Evolutionary conservation across 2,797 vertebrate genomes (phyloP), one percentile per base, ranked within the genome.

Genomic region (Peromyscus aztecus): DNA sequence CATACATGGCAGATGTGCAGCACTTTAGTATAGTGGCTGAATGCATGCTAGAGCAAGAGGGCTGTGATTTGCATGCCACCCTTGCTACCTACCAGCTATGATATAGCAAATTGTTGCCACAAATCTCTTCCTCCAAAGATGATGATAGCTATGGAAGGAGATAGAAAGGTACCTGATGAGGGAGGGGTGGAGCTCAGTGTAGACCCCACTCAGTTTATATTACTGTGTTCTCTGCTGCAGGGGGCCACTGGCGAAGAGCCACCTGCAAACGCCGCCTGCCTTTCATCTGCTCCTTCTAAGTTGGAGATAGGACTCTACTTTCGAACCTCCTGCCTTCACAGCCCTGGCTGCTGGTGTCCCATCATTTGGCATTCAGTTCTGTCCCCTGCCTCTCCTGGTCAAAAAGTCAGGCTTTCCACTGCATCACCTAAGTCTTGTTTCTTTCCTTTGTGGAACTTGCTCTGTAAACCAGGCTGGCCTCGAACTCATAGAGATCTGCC

Each of bases 261-360:
- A 0, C 0, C 0, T 97, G 97, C 40, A 0, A 0, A 0, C 14
- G 0, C 0, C 4, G 0, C 1, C 46, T 94, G 82, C 94, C 97
- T 43, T 97, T 97, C 49, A 0, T 97, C 90, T 97, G 97, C 76
- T 81, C 63, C 57, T 71, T 0, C 80, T 97, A 81, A 92, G 11
- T 14, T n/a, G 0, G 37, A 0, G 46, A 0, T 24, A 0, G 0
- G 65, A 40, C 3, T 37, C 29, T 37, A 14, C 37, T 61, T 31
- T 0, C 43, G 61, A 57, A 34, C 16, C 85, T 46, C 21, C 37
- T 7, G 2, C 12, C 49, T 29, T 5, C 34, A 3, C 11, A 1
- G 27, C 9, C 34, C 31, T 24, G 34, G 27, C 4, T 14, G 17
- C 13, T 24, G 17, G 1, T 4, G 0, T 24, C 69, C n/a, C 73